Conservation (phyloP, 2,113 vertebrate genomes). For the Salvelinus fontinalis region DNA sequence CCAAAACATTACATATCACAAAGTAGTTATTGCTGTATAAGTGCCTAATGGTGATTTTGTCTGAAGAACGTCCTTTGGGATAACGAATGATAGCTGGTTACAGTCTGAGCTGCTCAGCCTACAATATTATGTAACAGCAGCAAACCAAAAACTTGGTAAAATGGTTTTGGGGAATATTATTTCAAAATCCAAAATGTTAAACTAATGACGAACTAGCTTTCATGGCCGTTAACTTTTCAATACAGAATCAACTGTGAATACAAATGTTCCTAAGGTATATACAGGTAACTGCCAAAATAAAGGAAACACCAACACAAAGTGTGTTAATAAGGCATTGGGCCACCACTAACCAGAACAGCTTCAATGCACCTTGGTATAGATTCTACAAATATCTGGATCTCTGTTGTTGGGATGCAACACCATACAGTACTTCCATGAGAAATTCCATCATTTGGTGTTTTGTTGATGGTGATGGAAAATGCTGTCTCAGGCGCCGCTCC, state of each 20-base stretch:
- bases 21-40: not conserved
- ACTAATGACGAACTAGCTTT: not conserved
- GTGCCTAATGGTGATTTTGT: not conserved
- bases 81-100: not conserved
- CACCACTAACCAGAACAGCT: too few species aligned
- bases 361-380: too few species aligned
- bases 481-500: too few species aligned
- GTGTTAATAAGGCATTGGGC: too few species aligned
- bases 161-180: not conserved
- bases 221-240: not conserved
- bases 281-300: too few species aligned
- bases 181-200: not conserved
- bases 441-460: too few species aligned
- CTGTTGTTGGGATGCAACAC: too few species aligned
- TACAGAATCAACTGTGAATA: not conserved
- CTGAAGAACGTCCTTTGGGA: not conserved
- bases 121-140: not conserved
- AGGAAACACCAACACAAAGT: too few species aligned
- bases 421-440: too few species aligned
- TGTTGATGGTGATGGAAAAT: too few species aligned
- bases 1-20: not conserved
- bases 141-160: too few species aligned
- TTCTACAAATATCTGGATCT: too few species aligned
- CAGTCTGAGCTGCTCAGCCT: not conserved
- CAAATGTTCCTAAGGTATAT: not conserved